Base-by-base conservation (phyloP, 2,113 vertebrate species). In the Perccottus glenii region DNA sequence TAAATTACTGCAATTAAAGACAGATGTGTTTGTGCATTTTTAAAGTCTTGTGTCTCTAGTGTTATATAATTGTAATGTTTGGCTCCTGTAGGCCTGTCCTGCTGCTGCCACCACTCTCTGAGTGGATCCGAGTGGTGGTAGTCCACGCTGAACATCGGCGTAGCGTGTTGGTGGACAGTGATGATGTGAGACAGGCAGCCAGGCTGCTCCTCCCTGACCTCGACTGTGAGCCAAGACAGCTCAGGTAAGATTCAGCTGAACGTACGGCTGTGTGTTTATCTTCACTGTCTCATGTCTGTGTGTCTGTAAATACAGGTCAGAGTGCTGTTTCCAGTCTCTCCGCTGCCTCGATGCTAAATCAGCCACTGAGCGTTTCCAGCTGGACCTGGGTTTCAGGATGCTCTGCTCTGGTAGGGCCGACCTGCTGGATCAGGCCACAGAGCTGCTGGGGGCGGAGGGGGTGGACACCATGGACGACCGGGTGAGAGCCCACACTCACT, bases 301-400 rank as follows among this genome's bases (percentile, higher is more conserved):
- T 45, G 38, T 12, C 65, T 60, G 42, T 43, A 11, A 8, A 16
- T 45, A 16, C 32, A 98, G 96, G 65, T 94, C 94, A 0, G 94
- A 96, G 62, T 94, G 94, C 87, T 96, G 94, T 45, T 95, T 95
- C 79, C 95, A 91, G 62, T 96, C 95, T 16, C 95, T 95, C 64
- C 92, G 94, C 70, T 88, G 94, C 52, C 84, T 97, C 87, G 94
- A 96, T 0, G 94, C 96, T 3, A 93, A 90, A 38, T 94, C 95
- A 2, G 97, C 96, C 32, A 88, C 92, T 0, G 92, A 91, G 10
- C 94, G 92, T 75, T 96, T 98, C 85, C 94, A 90, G 85, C 93
- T 95, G 85, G 96, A 95, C 46, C 84, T 97, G 82, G 97, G 95
- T 6, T 98, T 98, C 90, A 94, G 95, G 55, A 98, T 98, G 96